Evolutionary conservation across 1,140 invertebrate species (phyloP), one percentile per base, ranked within the genome.

Genomic region (Lamellibrachia luymesi): DNA sequence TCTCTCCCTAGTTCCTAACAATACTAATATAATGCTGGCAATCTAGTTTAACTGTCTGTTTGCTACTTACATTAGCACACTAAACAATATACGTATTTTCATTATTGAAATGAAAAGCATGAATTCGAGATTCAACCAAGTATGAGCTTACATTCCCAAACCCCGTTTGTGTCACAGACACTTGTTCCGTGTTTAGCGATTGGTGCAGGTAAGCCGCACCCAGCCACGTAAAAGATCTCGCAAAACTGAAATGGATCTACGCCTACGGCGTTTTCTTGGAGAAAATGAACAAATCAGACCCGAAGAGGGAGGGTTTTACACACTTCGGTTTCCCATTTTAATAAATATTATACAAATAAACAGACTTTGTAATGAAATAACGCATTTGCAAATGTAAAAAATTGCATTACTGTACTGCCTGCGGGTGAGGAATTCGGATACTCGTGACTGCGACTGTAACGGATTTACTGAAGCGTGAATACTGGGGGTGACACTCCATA

Each of bases 101-200:
- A 80, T 80, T 80, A 17, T 80, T 8, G 64, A 80, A 22, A 17
- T 22, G 7, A 22, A 80, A 80, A 80, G 4, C 64, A 80, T 22
- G 64, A 80, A 8, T 22, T 80, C 64, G 64, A 17, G 2, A 80
- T 10, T 80, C 64, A 22, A 22, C 64, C 5, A 80, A 80, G 8
- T 80, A 4, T 80, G 25, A 2, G 17, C 64, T 22, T 17, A 80
- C 64, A 80, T 80, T 80, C 64, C 64, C 64, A 80, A 80, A 80
- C 13, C 64, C 64, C 64, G 64, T 80, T 80, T 80, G 64, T 80
- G 64, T 80, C 64, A 80, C 64, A 80, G 64, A 80, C 64, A 80
- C 64, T 80, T 80, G 64, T 80, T 80, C 64, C 64, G 64, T 80
- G 64, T 80, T 80, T 80, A 80, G 64, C 64, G 64, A 80, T 80